Evolutionary conservation across 2,888 invertebrate species (phyloP), one percentile per base, ranked within the genome.

Genomic region (Sepioteuthis lessoniana): DNA sequence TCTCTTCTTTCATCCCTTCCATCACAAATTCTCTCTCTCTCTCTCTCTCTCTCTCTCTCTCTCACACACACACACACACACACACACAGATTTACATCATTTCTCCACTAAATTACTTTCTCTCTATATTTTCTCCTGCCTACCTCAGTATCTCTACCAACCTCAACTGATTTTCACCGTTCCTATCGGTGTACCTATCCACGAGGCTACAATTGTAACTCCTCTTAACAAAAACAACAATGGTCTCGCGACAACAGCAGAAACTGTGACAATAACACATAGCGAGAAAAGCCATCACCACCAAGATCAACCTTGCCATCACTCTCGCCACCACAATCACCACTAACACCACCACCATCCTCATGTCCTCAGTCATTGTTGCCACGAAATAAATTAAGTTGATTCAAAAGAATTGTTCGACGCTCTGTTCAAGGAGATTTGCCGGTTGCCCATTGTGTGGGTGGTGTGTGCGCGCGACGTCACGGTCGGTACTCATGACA

Each of bases 141-240:
- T 76, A 21, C 76, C n/a, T 76, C 21, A 0, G 21, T 25, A 21
- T 25, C 21, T 25, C 55, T 55, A 25, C 25, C 55, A 2, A 25
- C 55, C 55, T 55, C 55, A 55, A 55, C 55, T 55, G 55, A 55
- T n/a, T n/a, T n/a, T 16, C 76, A n/a, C 16, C 76, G 76, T 76
- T n/a, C 76, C 76, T 76, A n/a, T n/a, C 13, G 76, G 76, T 76
- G n/a, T 76, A 76, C 76, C 76, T 76, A 76, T 76, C 76, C 76
- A 76, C 76, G 76, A 76, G 76, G 76, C 76, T 76, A 76, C 76
- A 76, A 76, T 76, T 76, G 76, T 76, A 76, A 76, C 76, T 76
- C 76, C 76, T 76, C 76, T 76, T 76, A 76, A 76, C 76, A 76
- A 76, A 76, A 76, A 76, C 76, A 76, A 76, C 76, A 76, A 76